These are phyloP conservation scores for Gymnocheta viridis DNA, from an alignment of 2,888 invertebrate genomes.

Conservation along the genomic window DNA sequence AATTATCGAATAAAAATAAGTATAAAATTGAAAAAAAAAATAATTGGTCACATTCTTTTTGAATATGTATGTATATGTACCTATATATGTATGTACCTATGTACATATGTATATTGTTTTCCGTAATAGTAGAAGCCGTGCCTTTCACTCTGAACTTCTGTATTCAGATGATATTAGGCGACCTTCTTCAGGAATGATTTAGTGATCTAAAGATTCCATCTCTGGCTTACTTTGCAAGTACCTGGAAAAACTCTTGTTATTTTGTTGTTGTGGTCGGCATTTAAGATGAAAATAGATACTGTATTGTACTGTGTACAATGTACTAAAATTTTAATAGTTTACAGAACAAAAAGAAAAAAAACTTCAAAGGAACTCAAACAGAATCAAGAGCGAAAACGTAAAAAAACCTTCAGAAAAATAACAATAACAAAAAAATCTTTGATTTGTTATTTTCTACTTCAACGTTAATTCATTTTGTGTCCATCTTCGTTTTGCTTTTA, in stretches of 20 bases:
- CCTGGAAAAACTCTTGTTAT: neutral
- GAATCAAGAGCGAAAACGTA: constrained; percentile 27
- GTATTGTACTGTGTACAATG: neutral
- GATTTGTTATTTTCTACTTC: constrained; percentile 20
- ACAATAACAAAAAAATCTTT: constrained; percentile 12
- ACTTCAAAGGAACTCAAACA: constrained; percentile 54
- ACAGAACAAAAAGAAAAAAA: too few relatives aligned
- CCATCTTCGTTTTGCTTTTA: constrained; percentile 24
- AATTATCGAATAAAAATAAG: too few relatives aligned
- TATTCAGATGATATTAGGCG: too few relatives aligned
- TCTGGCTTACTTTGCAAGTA: neutral
- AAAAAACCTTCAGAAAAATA: constrained; percentile 5
- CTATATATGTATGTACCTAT: too few relatives aligned
- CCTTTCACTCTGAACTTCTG: too few relatives aligned
- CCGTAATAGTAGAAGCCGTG: too few relatives aligned
- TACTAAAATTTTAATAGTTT: neutral
- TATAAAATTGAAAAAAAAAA: too few relatives aligned
- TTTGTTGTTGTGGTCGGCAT: constrained; percentile 58
- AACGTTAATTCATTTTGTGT: constrained; percentile 3
- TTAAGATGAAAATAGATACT: constrained; percentile 68
- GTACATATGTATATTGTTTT: too few relatives aligned
- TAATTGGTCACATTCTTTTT: too few relatives aligned
- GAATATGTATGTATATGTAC: too few relatives aligned
- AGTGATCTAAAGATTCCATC: neutral
- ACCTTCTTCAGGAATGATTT: neutral